These are phyloP conservation scores for Protonemura montana DNA, from an alignment of 2,888 invertebrate genomes.

Conservation along the genomic window DNA sequence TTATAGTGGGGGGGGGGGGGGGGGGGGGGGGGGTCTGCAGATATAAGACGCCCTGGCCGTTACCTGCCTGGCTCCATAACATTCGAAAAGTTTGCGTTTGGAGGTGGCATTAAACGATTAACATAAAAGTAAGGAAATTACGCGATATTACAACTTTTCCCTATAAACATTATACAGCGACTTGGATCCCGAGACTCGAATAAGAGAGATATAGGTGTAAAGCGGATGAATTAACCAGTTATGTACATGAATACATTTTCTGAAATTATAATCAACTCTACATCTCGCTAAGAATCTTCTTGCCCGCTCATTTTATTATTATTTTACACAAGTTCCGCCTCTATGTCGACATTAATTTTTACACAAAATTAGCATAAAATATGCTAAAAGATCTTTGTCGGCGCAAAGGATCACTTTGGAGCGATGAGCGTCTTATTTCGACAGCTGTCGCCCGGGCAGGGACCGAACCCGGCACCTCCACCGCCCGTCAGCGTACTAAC, in stretches of 20 bases:
- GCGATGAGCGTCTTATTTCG: background rate
- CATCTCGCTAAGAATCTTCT: background rate
- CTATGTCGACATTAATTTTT: background rate
- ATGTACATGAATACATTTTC: background rate
- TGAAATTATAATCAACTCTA: background rate
- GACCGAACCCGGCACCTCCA: background rate
- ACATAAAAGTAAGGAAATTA: conserved; percentile 30
- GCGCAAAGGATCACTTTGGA: background rate
- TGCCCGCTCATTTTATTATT: background rate
- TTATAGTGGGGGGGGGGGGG: too few relatives aligned
- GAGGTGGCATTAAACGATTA: conserved; percentile 22
- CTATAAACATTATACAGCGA: conserved; percentile 1
- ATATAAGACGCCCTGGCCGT: background rate
- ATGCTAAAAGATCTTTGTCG: background rate
- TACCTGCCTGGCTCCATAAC: conserved; percentile 15
- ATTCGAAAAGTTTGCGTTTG: conserved; percentile 3
- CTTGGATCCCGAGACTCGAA: background rate
- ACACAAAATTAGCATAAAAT: background rate
- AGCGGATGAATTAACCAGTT: background rate
- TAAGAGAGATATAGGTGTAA: background rate
- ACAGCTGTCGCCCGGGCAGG: background rate
- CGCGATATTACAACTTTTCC: background rate
- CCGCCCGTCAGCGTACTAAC: background rate
- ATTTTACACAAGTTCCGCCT: background rate
- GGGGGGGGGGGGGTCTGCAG: background rate